Evolutionary conservation across 2,888 invertebrate species (phyloP).

Genomic region (Nebria brevicollis): DNA sequence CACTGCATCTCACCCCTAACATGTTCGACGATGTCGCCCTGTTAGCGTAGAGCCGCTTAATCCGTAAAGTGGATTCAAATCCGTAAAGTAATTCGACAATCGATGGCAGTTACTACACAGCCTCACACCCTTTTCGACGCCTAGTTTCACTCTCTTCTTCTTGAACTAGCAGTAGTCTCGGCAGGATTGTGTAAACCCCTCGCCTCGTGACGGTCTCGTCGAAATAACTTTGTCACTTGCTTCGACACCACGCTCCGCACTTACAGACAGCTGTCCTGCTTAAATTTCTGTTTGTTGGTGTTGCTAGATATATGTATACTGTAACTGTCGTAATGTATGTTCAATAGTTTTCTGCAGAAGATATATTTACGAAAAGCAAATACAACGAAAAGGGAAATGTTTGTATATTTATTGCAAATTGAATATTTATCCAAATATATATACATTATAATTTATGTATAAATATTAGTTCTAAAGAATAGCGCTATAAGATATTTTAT

Average conservation of each 20-base stretch:
- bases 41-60: constrained; percentile 56
- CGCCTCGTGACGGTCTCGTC: neutral
- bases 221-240: constrained; percentile 21
- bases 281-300: neutral
- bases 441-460: neutral
- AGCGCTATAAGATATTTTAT: neutral
- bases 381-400: neutral
- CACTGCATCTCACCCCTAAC: constrained; percentile 31
- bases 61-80: constrained; percentile 62
- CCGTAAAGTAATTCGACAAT: constrained; percentile 56
- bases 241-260: neutral
- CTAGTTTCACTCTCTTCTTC: neutral
- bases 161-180: neutral
- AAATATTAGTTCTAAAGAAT: neutral
- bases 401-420: neutral
- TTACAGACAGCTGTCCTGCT: constrained; percentile 14
- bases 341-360: neutral
- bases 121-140: neutral
- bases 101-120: constrained; percentile 49
- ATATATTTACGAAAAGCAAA: neutral
- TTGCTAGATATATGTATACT: constrained; percentile 3
- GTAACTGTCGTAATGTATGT: neutral
- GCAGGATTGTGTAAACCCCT: neutral
- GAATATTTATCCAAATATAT: neutral
- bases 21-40: constrained; percentile 47